Evolutionary conservation across 2,797 vertebrate species (phyloP).

Genomic region (Darevskia nairensis): DNA sequence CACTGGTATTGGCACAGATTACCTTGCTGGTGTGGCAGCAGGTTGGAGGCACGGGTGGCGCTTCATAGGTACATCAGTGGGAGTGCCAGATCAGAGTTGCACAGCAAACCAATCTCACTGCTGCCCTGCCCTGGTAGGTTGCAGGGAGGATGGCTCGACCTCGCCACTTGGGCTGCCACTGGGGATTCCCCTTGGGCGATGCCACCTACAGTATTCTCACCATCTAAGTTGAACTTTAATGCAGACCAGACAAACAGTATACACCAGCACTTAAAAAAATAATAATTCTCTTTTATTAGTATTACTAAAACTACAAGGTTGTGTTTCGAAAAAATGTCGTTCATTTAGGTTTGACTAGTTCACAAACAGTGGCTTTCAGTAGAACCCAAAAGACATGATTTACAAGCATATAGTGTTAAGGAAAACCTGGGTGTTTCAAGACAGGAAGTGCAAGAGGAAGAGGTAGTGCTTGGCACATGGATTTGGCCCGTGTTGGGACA

Average conservation of each 20-base stretch:
- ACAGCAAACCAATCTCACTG: too few species aligned
- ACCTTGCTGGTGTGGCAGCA: too few species aligned
- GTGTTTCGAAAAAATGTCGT: constrained; percentile 17
- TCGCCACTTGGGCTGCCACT: neutral
- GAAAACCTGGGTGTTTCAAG: too few species aligned
- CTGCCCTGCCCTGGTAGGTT: too few species aligned
- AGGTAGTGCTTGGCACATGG: neutral
- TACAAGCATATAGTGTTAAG: neutral
- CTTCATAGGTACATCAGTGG: too few species aligned
- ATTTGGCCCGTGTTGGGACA: neutral
- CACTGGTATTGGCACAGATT: too few species aligned
- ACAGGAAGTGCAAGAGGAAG: neutral
- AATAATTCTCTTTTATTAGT: constrained; percentile 38
- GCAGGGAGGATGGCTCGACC: too few species aligned
- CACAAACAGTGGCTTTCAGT: neutral
- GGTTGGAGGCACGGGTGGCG: too few species aligned
- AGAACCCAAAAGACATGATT: neutral
- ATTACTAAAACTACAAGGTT: constrained; percentile 24
- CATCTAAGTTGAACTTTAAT: constrained; percentile 17
- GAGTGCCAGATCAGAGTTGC: too few species aligned
- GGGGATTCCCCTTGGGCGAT: neutral
- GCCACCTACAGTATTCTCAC: neutral
- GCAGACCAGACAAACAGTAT: constrained; percentile 47
- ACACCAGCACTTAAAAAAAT: constrained; percentile 46
- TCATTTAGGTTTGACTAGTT: neutral